Evolutionary conservation across 2,113 vertebrate genomes (phyloP).

Genomic region (Indicator maculatus): DNA sequence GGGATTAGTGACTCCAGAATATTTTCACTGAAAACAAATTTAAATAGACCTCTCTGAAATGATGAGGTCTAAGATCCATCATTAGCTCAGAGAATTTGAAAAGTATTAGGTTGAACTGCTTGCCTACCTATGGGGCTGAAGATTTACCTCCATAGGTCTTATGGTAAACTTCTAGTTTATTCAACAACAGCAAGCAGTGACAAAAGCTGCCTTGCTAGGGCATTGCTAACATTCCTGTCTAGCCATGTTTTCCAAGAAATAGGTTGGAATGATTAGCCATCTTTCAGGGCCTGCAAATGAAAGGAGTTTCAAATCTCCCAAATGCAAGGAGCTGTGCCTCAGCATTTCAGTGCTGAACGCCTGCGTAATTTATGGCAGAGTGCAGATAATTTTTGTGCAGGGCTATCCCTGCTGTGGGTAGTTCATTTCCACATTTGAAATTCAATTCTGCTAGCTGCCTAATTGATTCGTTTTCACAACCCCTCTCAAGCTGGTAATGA

Average conservation of each 20-base stretch:
- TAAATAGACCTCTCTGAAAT: neutral
- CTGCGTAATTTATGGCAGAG: constrained; percentile 13
- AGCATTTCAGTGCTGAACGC: neutral
- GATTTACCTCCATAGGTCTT: neutral
- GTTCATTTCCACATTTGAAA: constrained; percentile 36
- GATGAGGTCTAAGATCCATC: neutral
- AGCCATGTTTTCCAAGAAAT: neutral
- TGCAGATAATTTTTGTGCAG: neutral
- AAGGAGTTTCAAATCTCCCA: constrained; percentile 1
- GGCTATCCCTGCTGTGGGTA: neutral
- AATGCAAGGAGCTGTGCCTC: neutral
- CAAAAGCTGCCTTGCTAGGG: neutral
- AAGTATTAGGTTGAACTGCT: neutral
- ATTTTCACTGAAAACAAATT: constrained; percentile 23
- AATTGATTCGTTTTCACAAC: constrained; percentile 57
- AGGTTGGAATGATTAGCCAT: neutral
- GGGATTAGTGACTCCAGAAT: neutral
- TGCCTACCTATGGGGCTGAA: neutral
- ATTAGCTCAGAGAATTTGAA: neutral
- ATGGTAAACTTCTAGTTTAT: neutral
- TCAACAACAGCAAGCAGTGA: neutral
- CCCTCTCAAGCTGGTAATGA: neutral
- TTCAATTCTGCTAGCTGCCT: constrained; percentile 18
- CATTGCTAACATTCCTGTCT: neutral
- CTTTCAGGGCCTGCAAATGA: constrained; percentile 18